Evolutionary conservation across 2,797 vertebrate species (phyloP).

Genomic region (Avahi laniger): DNA sequence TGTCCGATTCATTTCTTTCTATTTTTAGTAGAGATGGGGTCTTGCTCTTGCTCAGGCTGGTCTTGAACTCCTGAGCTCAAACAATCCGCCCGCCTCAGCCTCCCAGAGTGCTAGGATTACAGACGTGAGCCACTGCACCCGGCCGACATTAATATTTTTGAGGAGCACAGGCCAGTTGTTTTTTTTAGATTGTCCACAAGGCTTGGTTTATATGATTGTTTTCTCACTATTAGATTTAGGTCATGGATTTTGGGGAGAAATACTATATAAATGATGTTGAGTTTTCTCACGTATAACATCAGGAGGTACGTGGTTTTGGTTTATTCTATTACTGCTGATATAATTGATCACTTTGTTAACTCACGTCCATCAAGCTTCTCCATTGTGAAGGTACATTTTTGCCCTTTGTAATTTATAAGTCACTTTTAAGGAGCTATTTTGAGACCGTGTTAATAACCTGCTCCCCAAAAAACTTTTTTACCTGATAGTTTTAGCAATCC

Average conservation of each 20-base stretch:
- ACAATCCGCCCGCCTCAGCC: too few relatives aligned
- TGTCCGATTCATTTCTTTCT: too few relatives aligned
- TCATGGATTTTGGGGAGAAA: not conserved
- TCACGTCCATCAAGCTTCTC: not conserved
- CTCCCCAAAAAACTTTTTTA: not conserved
- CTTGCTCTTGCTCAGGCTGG: too few relatives aligned
- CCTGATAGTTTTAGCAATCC: not conserved
- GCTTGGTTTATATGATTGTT: not conserved
- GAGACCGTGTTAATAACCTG: not conserved
- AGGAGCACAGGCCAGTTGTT: not conserved
- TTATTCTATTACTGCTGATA: not conserved
- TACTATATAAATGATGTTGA: not conserved
- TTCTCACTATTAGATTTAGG: not conserved
- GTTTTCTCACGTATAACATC: not conserved
- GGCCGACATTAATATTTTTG: not conserved
- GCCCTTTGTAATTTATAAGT: not conserved
- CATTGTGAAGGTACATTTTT: not conserved
- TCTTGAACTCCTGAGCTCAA: too few relatives aligned
- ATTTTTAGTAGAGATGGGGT: too few relatives aligned
- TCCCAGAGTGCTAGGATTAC: too few relatives aligned
- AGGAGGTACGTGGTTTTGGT: not conserved
- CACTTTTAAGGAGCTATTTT: not conserved
- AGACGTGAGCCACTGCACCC: too few relatives aligned
- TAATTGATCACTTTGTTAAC: not conserved
- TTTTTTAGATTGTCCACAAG: not conserved